Percentiles rank a stretch among this genome's conserved stretches.
Conservation (phyloP, 2,797 vertebrate genomes). For the Heteromormyrus szaboi region DNA sequence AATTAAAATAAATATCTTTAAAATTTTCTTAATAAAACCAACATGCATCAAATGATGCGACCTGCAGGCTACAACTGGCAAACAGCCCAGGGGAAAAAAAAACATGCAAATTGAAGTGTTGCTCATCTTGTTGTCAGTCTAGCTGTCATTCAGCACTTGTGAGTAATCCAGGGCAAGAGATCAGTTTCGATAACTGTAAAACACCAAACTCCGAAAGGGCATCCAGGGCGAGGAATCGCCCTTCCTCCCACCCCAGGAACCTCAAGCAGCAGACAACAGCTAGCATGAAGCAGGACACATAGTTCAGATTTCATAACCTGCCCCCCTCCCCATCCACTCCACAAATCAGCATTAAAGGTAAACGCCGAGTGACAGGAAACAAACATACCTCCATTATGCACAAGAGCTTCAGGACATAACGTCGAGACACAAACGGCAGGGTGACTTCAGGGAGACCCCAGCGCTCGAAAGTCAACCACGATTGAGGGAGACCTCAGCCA, state of each 20-base stretch:
- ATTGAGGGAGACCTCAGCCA: not conserved
- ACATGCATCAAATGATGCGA: not conserved
- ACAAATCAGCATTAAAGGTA: not conserved
- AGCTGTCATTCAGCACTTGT: constrained; percentile 65
- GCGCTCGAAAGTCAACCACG: not conserved
- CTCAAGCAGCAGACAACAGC: not conserved
- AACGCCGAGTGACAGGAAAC: not conserved
- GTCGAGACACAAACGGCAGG: not conserved
- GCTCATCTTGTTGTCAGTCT: not conserved
- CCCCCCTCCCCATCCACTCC: not conserved
- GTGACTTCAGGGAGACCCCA: not conserved
- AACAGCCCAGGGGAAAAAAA: not conserved
- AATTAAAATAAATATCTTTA: constrained; percentile 8
- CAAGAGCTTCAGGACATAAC: not conserved
- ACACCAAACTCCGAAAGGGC: constrained; percentile 57
- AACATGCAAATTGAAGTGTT: not conserved
- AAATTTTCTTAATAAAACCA: not conserved
- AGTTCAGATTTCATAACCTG: not conserved
- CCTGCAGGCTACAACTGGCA: not conserved
- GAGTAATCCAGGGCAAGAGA: constrained; percentile 66
- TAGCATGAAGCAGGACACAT: not conserved
- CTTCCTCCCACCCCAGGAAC: not conserved
- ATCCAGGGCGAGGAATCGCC: not conserved
- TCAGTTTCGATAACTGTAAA: constrained; percentile 51
- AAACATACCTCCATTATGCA: not conserved